A percentile compares a stretch with the other conserved stretches of the same genome.
Conservation (phyloP, 2,113 vertebrate species). For the Syngnathoides biaculeatus region DNA sequence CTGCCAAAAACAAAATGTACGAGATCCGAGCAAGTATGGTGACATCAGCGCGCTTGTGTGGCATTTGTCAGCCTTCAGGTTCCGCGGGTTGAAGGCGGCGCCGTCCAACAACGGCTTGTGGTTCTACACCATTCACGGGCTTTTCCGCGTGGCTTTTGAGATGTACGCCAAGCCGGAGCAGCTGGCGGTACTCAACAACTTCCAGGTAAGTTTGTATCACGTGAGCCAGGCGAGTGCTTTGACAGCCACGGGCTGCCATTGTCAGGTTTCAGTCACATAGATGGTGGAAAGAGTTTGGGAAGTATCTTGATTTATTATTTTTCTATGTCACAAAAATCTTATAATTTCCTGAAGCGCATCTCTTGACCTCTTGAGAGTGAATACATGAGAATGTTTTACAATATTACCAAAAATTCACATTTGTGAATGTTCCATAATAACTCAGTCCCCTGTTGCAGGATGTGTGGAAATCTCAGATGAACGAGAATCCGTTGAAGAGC, state of each 20-base stretch:
- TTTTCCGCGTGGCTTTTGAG: conserved; percentile 80
- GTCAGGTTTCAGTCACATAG: no score
- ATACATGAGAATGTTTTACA: no score
- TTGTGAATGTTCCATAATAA: not conserved
- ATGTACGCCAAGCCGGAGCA: conserved; percentile 75
- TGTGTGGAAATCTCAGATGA: conserved; percentile 75
- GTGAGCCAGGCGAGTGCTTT: not conserved
- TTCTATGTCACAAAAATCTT: no score
- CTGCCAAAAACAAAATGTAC: not conserved
- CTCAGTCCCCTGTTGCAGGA: conserved; percentile 53
- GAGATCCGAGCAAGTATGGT: not conserved
- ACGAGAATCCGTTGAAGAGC: conserved; percentile 62
- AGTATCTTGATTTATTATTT: no score
- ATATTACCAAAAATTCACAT: no score
- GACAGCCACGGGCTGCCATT: no score
- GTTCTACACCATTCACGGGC: conserved; percentile 80
- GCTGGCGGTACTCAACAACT: conserved; percentile 71
- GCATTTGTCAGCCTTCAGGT: conserved; percentile 65
- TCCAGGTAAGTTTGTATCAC: conserved; percentile 65
- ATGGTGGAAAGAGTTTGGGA: no score
- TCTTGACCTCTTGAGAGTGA: no score
- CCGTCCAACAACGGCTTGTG: conserved; percentile 72
- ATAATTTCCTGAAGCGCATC: no score
- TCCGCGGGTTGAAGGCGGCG: conserved; percentile 72
- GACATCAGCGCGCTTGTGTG: not conserved